Conservation (phyloP, 2,113 vertebrate species). For the Regulus satrapa region DNA sequence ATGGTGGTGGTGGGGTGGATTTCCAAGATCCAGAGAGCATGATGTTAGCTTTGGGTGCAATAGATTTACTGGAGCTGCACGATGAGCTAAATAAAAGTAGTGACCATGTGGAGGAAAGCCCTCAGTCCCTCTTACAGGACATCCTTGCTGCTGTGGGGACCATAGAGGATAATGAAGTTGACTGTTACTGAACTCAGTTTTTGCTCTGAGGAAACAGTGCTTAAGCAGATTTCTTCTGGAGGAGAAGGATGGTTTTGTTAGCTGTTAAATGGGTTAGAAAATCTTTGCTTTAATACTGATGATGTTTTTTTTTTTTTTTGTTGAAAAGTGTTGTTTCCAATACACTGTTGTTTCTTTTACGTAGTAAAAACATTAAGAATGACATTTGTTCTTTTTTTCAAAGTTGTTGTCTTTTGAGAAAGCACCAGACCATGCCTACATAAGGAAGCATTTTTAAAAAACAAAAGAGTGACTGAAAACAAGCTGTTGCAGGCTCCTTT, state of each 20-base stretch:
- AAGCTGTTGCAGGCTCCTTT: not conserved
- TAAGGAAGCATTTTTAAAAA: not conserved
- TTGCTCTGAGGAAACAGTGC: not conserved
- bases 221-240: not conserved
- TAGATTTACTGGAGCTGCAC: conserved; percentile 77
- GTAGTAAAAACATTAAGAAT: not conserved
- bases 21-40: conserved; percentile 24
- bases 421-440: not conserved
- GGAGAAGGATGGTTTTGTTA: not conserved
- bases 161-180: conserved; percentile 72
- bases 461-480: not conserved
- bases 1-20: not conserved
- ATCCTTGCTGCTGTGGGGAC: conserved; percentile 75
- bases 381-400: not conserved
- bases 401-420: not conserved
- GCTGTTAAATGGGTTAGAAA: not conserved
- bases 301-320: not conserved
- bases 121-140: conserved; percentile 87
- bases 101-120: conserved; percentile 84
- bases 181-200: conserved; percentile 77
- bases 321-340: not conserved
- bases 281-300: not conserved
- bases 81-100: conserved; percentile 79
- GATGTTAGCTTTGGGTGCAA: conserved; percentile 38
- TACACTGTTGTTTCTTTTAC: not conserved